A percentile compares a stretch with the other conserved stretches of the same genome.
phyloP scores from a whole-genome alignment of 2,113 vertebrate genomes.

The Hippocampus abdominalis region DNA sequence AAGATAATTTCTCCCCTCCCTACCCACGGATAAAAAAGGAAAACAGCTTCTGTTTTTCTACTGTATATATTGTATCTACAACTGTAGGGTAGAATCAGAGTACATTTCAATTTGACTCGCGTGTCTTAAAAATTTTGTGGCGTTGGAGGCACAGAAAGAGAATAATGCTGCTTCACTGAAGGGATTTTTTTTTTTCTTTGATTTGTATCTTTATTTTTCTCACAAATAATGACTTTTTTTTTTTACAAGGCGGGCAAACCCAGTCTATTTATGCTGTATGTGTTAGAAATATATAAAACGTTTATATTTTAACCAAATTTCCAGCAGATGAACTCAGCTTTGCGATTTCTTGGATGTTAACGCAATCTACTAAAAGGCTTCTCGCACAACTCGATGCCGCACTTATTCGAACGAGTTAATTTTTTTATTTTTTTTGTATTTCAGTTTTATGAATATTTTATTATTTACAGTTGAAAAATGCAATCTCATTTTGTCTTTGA shows the following conservation, averaged over 20 bases:
- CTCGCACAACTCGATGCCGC: background rate
- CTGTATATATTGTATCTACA: conserved; percentile 68
- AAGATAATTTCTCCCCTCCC: background rate
- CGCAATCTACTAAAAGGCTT: background rate
- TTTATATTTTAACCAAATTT: conserved; percentile 47
- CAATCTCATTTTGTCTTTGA: background rate
- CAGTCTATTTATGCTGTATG: conserved; percentile 25
- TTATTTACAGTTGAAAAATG: background rate
- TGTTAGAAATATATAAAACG: conserved; percentile 24
- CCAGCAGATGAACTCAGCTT: background rate
- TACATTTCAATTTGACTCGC: conserved; percentile 1
- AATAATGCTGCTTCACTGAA: conserved; percentile 14
- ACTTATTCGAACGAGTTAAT: background rate
- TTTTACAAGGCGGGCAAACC: conserved; percentile 2
- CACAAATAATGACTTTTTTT: conserved; percentile 11
- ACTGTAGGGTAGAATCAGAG: conserved; percentile 51
- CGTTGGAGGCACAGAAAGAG: conserved; percentile 12
- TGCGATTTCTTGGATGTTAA: background rate
- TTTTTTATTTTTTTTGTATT: background rate
- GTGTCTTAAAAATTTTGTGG: conserved; percentile 59
- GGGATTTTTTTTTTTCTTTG: conserved; percentile 1
- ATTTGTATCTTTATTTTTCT: conserved; percentile 10
- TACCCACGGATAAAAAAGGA: conserved; percentile 7
- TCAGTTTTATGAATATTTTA: background rate
- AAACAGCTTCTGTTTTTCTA: conserved; percentile 41